Evolutionary conservation across 2,888 invertebrate genomes (phyloP), one percentile per base, ranked within the genome.

Genomic region (Hirtodrosophila trivittata): DNA sequence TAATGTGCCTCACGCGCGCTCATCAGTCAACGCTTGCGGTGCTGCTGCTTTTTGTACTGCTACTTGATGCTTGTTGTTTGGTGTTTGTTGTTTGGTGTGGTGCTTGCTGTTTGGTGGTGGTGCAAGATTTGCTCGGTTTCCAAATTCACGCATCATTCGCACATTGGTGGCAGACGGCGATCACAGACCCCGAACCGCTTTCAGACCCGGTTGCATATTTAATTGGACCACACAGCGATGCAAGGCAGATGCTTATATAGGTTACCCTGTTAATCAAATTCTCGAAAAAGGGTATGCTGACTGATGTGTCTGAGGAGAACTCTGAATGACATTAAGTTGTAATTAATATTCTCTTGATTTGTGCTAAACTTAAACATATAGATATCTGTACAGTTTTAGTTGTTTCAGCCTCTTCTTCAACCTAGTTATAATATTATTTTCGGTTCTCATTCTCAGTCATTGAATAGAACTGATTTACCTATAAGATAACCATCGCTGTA

Each of bases 81-180:
- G 8, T 7, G 35, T 21, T 21, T 28, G 42, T 14, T 21, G 16
- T 18, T 35, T 50, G n/a, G 3, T 32, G 21, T 47, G 25, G n/a
- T n/a, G n/a, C n/a, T n/a, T n/a, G n/a, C n/a, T n/a, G n/a, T n/a
- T n/a, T n/a, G n/a, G n/a, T 60, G 66, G 65, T 81, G 81, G 28
- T 69, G 69, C 72, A 64, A 65, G 74, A 58, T 71, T 50, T 66
- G 67, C 67, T 71, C 69, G 80, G 77, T 77, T 76, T 65, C 77
- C 75, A 81, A 83, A 87, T 88, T 87, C 82, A 88, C 87, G 89
- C 88, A 87, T 88, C 88, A 89, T 89, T 88, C 89, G 87, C 88
- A 88, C 88, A 82, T 89, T 85, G 63, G 59, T 65, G 75, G 55
- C 77, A 71, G 49, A 72, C 67, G n/a, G 55, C 42, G 56, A 58